phyloP scores from a whole-genome alignment of 2,888 invertebrate species.

The Cancer borealis region DNA sequence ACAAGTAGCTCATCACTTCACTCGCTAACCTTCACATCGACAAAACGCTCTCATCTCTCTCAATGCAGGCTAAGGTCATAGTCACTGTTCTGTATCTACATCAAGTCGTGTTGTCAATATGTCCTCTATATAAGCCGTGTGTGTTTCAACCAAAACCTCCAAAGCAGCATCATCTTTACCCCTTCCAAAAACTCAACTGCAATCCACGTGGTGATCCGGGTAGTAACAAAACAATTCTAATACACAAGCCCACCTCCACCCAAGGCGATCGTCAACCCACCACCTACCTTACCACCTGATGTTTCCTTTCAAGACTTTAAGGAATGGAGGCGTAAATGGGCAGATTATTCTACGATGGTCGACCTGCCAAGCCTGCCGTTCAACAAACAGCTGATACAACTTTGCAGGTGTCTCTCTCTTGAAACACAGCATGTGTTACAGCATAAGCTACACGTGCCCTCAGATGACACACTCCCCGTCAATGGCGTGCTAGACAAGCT shows the following conservation, averaged over 20 bases:
- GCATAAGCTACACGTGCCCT: background rate
- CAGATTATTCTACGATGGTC: background rate
- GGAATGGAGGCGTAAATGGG: background rate
- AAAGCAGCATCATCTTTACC: no score
- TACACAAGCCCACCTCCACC: background rate
- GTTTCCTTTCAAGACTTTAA: background rate
- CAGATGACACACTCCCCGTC: background rate
- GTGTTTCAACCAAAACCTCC: no score
- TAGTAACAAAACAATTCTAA: no score
- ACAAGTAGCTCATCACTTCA: no score
- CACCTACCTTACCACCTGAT: background rate
- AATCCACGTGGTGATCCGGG: no score
- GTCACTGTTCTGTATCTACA: no score
- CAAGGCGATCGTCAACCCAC: background rate
- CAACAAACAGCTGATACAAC: background rate
- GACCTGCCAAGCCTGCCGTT: background rate
- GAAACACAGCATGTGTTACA: constrained; percentile 30
- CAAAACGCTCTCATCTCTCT: no score
- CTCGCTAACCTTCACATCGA: no score
- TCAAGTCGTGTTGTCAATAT: no score
- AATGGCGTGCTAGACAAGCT: constrained; percentile 15
- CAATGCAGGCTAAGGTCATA: no score
- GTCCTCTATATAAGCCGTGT: no score
- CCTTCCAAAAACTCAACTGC: no score
- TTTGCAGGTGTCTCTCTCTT: constrained; percentile 16